These are phyloP conservation scores for Zapus hudsonius DNA, from an alignment of 2,113 vertebrate genomes.

Conservation along the genomic window DNA sequence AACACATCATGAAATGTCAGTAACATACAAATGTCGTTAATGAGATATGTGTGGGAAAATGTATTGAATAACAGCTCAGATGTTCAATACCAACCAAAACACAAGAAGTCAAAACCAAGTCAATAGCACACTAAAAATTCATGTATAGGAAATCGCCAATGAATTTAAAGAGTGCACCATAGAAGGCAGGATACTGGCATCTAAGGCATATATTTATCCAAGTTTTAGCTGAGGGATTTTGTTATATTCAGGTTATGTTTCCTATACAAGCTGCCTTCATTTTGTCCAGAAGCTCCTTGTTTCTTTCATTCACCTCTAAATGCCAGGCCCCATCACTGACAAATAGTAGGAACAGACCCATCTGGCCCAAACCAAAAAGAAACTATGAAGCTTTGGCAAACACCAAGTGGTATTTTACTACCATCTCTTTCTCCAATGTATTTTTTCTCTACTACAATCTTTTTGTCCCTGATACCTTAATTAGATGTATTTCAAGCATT, in stretches of 20 bases:
- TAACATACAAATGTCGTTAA: background rate
- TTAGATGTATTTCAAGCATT: background rate
- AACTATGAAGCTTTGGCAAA: background rate
- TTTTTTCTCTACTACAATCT: background rate
- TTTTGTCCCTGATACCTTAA: background rate
- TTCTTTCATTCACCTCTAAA: background rate
- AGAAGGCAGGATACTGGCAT: background rate
- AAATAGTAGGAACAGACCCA: background rate
- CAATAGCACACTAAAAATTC: background rate
- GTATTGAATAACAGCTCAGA: background rate
- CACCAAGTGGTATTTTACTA: background rate
- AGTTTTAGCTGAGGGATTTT: background rate
- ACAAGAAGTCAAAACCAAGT: background rate
- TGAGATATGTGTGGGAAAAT: background rate
- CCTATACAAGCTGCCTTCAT: background rate
- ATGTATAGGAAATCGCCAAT: background rate
- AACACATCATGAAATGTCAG: background rate
- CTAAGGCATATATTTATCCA: background rate
- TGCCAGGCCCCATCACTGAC: background rate
- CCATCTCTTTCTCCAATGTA: background rate
- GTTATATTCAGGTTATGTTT: background rate
- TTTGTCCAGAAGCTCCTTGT: background rate
- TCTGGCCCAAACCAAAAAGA: background rate
- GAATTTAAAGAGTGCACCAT: background rate
- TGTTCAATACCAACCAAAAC: background rate